Evolutionary conservation across 2,888 invertebrate species (phyloP).

Genomic region (Euspilapteryx auroguttella): DNA sequence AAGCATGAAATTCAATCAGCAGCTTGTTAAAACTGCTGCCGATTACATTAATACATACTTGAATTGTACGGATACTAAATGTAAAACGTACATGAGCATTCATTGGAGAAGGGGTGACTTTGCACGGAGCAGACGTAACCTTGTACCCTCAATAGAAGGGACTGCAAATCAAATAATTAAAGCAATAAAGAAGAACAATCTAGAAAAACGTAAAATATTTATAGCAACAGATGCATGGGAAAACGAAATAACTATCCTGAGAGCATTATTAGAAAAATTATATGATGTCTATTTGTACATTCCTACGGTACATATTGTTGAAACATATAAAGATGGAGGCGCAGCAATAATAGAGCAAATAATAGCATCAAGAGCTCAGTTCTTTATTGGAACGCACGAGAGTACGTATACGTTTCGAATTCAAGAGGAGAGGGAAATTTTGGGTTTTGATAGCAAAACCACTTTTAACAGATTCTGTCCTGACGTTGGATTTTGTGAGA

Average conservation of each 20-base stretch:
- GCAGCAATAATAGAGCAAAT: constrained; percentile 94
- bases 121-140: constrained; percentile 68
- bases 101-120: constrained; percentile 93
- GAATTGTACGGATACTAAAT: constrained; percentile 20
- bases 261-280: too few species aligned
- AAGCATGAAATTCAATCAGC: constrained; percentile 86
- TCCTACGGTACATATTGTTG: constrained; percentile 46
- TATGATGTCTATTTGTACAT: constrained; percentile 25
- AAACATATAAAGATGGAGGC: constrained; percentile 76
- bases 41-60: constrained; percentile 50
- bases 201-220: constrained; percentile 58
- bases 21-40: constrained; percentile 68
- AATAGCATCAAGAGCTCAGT: constrained; percentile 84
- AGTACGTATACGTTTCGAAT: constrained; percentile 97
- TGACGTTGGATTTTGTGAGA: constrained; percentile 65
- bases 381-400: constrained; percentile 89
- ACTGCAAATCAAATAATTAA: constrained; percentile 75
- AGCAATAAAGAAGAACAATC: constrained; percentile 53
- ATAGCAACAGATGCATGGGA: constrained; percentile 82
- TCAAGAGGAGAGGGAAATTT: constrained; percentile 95
- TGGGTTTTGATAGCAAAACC: constrained; percentile 77
- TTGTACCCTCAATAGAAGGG: constrained; percentile 76
- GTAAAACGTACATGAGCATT: constrained; percentile 77
- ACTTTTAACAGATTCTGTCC: constrained; percentile 90
- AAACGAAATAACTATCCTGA: constrained; percentile 27